Conservation (phyloP, 2,797 vertebrate genomes). For the Bovichtus diacanthus region DNA sequence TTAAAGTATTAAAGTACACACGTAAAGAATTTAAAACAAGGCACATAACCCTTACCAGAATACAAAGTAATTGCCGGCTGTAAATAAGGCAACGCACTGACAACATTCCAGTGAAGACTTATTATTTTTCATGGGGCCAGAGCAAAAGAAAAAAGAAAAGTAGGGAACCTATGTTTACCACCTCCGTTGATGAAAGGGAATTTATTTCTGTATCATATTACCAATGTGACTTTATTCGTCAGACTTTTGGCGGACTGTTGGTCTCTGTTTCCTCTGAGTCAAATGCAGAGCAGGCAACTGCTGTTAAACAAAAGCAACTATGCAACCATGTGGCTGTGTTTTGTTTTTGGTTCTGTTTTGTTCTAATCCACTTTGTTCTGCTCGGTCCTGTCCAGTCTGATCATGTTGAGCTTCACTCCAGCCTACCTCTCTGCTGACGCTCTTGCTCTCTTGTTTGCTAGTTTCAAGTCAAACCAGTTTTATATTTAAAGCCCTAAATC, state of each 20-base stretch:
- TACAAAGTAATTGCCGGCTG: conserved; percentile 24
- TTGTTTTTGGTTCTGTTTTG: conserved; percentile 31
- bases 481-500: conserved; percentile 24
- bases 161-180: conserved; percentile 30
- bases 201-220: conserved; percentile 34
- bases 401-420: conserved; percentile 9
- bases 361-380: conserved; percentile 43
- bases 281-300: conserved; percentile 48
- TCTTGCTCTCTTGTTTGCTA: conserved; percentile 26
- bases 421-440: background rate
- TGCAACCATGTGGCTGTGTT: conserved; percentile 34
- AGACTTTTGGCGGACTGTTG: conserved; percentile 28
- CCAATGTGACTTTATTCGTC: conserved; percentile 37
- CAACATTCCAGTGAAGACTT: conserved; percentile 31
- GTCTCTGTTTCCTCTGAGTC: conserved; percentile 10
- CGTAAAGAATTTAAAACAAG: conserved; percentile 40
- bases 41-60: conserved; percentile 6
- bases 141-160: background rate
- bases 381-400: conserved; percentile 10
- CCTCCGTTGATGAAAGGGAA: conserved; percentile 27
- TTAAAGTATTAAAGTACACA: conserved; percentile 36
- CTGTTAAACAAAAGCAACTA: conserved; percentile 35
- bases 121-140: conserved; percentile 29
- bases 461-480: conserved; percentile 23
- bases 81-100: conserved; percentile 36